Conservation (phyloP, 2,113 vertebrate species). For the Trematocara unimaculatum region DNA sequence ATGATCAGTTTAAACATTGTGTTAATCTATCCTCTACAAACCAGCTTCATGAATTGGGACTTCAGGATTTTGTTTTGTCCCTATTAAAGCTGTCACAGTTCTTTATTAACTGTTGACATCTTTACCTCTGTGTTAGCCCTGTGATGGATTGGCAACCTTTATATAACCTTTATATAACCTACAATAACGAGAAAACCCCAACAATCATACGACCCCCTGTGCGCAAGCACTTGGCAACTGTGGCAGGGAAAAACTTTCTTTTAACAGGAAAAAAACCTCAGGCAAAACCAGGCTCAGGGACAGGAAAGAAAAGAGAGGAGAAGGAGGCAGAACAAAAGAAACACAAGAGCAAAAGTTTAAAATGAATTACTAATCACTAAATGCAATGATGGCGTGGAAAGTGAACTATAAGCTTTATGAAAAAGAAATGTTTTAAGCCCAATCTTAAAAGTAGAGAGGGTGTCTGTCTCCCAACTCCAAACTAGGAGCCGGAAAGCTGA, state of each 20-base stretch:
- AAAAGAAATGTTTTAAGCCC: neutral
- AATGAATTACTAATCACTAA: neutral
- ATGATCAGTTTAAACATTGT: neutral
- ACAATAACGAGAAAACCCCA: neutral
- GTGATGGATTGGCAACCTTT: neutral
- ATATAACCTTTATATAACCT: neutral
- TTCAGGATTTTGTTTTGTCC: neutral
- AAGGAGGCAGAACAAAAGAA: neutral
- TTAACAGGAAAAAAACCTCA: neutral
- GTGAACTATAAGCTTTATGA: neutral
- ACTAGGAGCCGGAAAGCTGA: fast-evolving
- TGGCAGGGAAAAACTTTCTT: neutral
- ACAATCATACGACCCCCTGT: neutral
- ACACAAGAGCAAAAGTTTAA: neutral
- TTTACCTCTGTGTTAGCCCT: neutral
- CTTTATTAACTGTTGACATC: neutral
- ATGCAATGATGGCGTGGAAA: neutral
- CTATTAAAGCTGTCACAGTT: neutral
- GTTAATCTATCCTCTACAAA: neutral
- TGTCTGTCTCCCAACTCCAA: neutral
- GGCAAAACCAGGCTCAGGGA: neutral
- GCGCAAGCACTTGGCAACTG: neutral
- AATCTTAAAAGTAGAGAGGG: neutral
- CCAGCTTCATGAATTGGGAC: neutral
- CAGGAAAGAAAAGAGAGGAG: neutral